A percentile compares a stretch with the other conserved stretches of the same genome.
Evolutionary conservation across 2,113 vertebrate genomes (phyloP).

Genomic region (Nyctereutes procyonoides): DNA sequence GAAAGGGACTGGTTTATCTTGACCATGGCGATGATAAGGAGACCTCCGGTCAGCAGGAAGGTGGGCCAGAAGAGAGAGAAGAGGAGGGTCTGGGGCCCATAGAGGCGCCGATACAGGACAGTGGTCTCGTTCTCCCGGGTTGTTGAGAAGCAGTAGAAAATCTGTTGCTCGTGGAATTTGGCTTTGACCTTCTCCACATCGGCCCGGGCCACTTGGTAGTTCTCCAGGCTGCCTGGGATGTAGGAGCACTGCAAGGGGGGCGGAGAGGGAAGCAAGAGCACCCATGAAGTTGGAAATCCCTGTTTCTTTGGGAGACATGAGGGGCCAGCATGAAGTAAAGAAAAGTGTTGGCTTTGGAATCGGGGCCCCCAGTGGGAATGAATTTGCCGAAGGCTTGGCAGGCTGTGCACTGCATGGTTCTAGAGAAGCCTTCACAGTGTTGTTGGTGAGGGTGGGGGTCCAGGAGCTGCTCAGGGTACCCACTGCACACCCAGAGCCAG

Average conservation of each 20-base stretch:
- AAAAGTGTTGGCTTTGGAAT: neutral
- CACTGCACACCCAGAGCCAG: fast-evolving
- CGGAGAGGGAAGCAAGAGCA: constrained; percentile 64
- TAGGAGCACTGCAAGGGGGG: constrained; percentile 86
- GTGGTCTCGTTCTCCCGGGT: constrained; percentile 76
- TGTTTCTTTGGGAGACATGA: neutral
- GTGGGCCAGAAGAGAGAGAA: constrained; percentile 88
- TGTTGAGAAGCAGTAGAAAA: constrained; percentile 85
- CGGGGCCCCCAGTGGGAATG: fast-evolving
- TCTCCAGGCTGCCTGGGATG: constrained; percentile 82
- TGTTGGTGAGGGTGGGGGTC: neutral
- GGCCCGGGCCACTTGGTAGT: constrained; percentile 78
- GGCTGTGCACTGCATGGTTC: fast-evolving
- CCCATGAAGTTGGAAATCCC: neutral
- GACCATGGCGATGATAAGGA: constrained; percentile 87
- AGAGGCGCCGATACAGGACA: constrained; percentile 84
- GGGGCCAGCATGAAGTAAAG: neutral
- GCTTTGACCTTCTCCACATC: constrained; percentile 82
- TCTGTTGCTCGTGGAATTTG: constrained; percentile 80
- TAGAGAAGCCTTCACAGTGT: neutral
- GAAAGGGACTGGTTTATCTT: constrained; percentile 89
- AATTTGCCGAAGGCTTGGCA: neutral
- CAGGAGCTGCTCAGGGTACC: too few relatives aligned
- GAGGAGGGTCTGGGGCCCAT: constrained; percentile 79
- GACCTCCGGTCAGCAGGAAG: constrained; percentile 86